Conservation (phyloP, 2,797 vertebrate genomes). For the Serranus cabrilla region DNA sequence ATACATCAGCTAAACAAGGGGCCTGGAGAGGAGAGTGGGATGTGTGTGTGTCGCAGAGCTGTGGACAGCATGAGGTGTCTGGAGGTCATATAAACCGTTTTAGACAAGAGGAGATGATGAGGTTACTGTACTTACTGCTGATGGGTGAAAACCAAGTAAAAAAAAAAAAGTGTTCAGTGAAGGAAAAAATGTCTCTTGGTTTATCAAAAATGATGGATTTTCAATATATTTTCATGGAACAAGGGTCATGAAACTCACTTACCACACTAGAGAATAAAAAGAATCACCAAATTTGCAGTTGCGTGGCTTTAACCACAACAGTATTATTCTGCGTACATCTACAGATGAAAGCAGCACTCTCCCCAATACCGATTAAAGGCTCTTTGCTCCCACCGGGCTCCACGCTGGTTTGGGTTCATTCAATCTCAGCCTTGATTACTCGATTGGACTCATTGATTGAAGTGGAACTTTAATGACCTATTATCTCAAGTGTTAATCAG, state of each 20-base stretch:
- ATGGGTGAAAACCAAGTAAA: background rate
- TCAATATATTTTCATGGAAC: slow-evolving; percentile 25
- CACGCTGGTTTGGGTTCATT: slow-evolving; percentile 77
- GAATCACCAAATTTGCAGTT: slow-evolving; percentile 24
- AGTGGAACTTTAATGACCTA: slow-evolving; percentile 85
- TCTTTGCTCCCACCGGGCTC: slow-evolving; percentile 61
- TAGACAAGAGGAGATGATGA: slow-evolving; percentile 12
- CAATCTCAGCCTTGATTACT: slow-evolving; percentile 80
- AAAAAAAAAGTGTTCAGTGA: background rate
- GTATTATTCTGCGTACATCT: slow-evolving; percentile 53
- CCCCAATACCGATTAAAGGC: slow-evolving; percentile 74
- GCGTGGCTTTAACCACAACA: slow-evolving; percentile 39
- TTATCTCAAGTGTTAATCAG: slow-evolving; percentile 87
- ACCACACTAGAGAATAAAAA: slow-evolving; percentile 9
- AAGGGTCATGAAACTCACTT: slow-evolving; percentile 17
- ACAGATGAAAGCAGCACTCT: slow-evolving; percentile 65
- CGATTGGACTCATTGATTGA: slow-evolving; percentile 84
- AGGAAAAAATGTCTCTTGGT: slow-evolving; percentile 10
- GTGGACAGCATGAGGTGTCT: slow-evolving; percentile 9
- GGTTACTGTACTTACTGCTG: slow-evolving; percentile 15
- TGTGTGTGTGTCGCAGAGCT: slow-evolving; percentile 29
- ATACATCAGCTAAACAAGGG: slow-evolving; percentile 55
- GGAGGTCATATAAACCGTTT: slow-evolving; percentile 38
- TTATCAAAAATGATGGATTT: slow-evolving; percentile 46
- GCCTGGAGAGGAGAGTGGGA: slow-evolving; percentile 8